Conservation (phyloP, 2,797 vertebrate genomes). For the Denticeps clupeoides region DNA sequence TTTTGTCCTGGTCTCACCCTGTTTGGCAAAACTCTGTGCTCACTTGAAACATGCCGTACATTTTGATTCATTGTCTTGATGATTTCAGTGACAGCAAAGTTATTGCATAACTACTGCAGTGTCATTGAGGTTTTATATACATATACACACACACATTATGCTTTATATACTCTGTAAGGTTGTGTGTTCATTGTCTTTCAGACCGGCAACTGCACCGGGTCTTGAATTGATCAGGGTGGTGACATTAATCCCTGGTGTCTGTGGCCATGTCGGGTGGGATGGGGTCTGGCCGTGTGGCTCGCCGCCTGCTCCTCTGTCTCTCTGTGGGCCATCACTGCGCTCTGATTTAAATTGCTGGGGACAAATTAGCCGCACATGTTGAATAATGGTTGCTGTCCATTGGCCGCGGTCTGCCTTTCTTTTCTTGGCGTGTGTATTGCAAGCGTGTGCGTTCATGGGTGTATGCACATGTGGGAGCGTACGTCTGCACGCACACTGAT, state of each 20-base stretch:
- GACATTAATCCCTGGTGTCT: conserved; percentile 46
- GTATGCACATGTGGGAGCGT: too few species aligned
- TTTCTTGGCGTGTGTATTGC: too few species aligned
- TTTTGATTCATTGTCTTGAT: too few species aligned
- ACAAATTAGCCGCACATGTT: conserved; percentile 53
- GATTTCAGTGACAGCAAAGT: too few species aligned
- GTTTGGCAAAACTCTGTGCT: too few species aligned
- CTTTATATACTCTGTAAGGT: too few species aligned
- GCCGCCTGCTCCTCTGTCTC: conserved; percentile 34
- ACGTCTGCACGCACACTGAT: too few species aligned
- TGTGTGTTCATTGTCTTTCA: neutral
- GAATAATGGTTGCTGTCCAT: conserved; percentile 41
- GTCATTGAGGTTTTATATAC: too few species aligned
- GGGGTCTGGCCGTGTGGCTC: conserved; percentile 31
- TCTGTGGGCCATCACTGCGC: conserved; percentile 39
- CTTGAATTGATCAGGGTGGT: conserved; percentile 37
- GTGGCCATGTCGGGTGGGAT: conserved; percentile 41
- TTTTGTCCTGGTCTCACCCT: too few species aligned
- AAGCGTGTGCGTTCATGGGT: too few species aligned
- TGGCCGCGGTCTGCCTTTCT: conserved; percentile 41
- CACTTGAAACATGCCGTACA: too few species aligned
- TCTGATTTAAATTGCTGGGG: conserved; percentile 42
- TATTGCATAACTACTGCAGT: too few species aligned
- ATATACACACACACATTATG: conserved; percentile 27
- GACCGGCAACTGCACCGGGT: conserved; percentile 2